Evolutionary conservation across 2,113 vertebrate species (phyloP), one percentile per base, ranked within the genome.

Genomic region (Synodontis membranacea): DNA sequence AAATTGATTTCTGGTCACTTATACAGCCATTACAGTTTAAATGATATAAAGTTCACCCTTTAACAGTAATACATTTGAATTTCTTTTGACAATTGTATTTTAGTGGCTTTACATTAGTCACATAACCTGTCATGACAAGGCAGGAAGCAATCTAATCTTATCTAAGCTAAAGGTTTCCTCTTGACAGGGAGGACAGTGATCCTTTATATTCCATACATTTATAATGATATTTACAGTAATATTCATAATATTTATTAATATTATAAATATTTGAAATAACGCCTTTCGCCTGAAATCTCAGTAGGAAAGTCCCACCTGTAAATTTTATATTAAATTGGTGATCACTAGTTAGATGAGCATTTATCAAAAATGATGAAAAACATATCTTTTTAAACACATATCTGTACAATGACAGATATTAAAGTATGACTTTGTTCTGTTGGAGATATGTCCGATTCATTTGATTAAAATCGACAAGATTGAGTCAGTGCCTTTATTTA

Each of bases 141-240:
- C 52, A 58, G 7, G 44, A 23, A 17, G 37, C 28, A 44, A 83
- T 50, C 19, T 54, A n/a, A n/a, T n/a, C n/a, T n/a, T n/a, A n/a
- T n/a, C n/a, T n/a, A n/a, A n/a, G n/a, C n/a, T n/a, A 48, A 70
- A 72, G 34, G 6, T 39, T 70, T 52, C 28, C 9, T 52, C 15
- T 54, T 37, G 37, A 82, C 39, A 64, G 37, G 1, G 28, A 82
- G 17, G 46, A n/a, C 0, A 0, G 23, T n/a, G 25, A 62, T 81
- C 56, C 21, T 60, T 84, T 44, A 60, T 74, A 75, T 44, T 84
- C 52, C 70, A 31, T 28, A 31, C 70, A 39, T 84, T 75, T 84
- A 31, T 58, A 84, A 19, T 58, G 58, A 74, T 44, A 39, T 84
- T 75, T 84, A 31, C 46, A 84, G 28, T 58, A 74, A 74, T 44